A percentile compares a stretch with the other conserved stretches of the same genome.
Evolutionary conservation across 2,113 vertebrate species (phyloP).

Genomic region (Aegithalos caudatus): DNA sequence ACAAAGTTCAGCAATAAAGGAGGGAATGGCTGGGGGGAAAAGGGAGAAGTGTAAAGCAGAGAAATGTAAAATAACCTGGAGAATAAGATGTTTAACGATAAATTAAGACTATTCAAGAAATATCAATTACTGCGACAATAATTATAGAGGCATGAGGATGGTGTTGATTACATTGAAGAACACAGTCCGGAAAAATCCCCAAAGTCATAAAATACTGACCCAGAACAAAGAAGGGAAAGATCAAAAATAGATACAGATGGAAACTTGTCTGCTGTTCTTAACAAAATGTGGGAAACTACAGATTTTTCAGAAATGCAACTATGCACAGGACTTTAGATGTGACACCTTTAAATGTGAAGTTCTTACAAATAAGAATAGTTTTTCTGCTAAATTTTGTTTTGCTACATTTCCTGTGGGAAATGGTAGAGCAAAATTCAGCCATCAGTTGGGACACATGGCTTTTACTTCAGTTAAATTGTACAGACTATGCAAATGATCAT

Average conservation of each 20-base stretch:
- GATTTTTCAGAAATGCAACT: not conserved
- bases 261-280: not conserved
- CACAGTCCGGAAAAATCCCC: not conserved
- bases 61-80: not conserved
- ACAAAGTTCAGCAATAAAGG: not conserved
- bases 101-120: not conserved
- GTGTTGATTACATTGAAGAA: not conserved
- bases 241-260: not conserved
- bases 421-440: not conserved
- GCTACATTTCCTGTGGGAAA: not conserved
- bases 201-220: not conserved
- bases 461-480: not conserved
- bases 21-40: accelerated
- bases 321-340: not conserved
- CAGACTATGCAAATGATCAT: conserved; percentile 8
- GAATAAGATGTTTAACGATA: not conserved
- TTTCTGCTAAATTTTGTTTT: not conserved
- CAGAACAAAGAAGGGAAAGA: not conserved
- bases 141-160: accelerated
- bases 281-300: not conserved
- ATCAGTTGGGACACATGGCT: not conserved
- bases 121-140: not conserved
- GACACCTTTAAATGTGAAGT: not conserved
- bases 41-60: not conserved
- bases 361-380: not conserved